Evolutionary conservation across 2,888 invertebrate species (phyloP).

Genomic region (Drosophila buzzatii): DNA sequence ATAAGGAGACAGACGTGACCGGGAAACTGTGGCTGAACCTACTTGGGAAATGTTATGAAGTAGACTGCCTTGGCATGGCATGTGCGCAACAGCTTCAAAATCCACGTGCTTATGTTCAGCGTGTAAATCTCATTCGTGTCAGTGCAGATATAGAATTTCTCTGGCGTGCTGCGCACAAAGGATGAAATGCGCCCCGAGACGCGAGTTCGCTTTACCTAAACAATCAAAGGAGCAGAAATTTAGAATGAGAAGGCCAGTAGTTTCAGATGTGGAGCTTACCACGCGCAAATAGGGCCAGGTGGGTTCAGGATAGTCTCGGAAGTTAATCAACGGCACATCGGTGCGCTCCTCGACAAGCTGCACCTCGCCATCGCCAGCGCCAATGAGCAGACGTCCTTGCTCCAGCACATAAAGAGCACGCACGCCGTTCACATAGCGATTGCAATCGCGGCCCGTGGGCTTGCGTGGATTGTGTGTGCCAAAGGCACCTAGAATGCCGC

Average conservation of each 20-base stretch:
- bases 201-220: constrained; percentile 87
- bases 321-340: constrained; percentile 68
- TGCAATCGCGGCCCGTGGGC: constrained; percentile 84
- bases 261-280: constrained; percentile 73
- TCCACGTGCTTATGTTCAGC: constrained; percentile 89
- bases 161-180: constrained; percentile 87
- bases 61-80: constrained; percentile 93
- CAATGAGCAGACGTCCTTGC: constrained; percentile 89
- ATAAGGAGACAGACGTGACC: not conserved
- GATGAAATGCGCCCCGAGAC: constrained; percentile 91
- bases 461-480: constrained; percentile 84
- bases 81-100: constrained; percentile 90
- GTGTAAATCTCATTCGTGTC: constrained; percentile 92
- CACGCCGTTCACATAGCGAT: constrained; percentile 86
- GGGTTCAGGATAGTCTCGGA: constrained; percentile 85
- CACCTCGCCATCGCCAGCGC: constrained; percentile 93
- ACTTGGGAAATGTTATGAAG: constrained; percentile 93
- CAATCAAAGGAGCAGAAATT: constrained; percentile 1
- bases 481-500: constrained; percentile 86
- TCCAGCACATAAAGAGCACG: constrained; percentile 88
- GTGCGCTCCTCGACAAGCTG: constrained; percentile 89
- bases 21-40: constrained; percentile 84
- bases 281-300: constrained; percentile 87
- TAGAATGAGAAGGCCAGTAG: not conserved
- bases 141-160: constrained; percentile 91